A percentile compares a stretch with the other conserved stretches of the same genome.
phyloP scores from a whole-genome alignment of 2,888 invertebrate genomes.

The Oscheius sp. region DNA sequence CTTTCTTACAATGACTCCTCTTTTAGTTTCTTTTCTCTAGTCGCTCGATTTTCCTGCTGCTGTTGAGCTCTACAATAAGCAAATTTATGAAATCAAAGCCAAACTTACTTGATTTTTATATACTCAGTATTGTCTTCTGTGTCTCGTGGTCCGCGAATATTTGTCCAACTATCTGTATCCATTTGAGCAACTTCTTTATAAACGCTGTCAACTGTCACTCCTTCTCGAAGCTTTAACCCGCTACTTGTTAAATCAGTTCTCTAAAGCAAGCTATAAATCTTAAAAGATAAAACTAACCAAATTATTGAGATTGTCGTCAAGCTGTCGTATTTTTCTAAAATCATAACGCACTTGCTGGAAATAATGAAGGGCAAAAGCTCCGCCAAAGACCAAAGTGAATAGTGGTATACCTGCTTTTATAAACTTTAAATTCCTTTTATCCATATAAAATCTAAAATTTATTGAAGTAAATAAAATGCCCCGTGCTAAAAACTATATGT shows the following conservation, averaged over 20 bases:
- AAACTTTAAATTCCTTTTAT: constrained; percentile 48
- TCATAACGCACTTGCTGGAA: constrained; percentile 67
- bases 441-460: constrained; percentile 26
- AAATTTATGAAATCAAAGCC: no score
- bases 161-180: constrained; percentile 67
- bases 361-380: constrained; percentile 64
- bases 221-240: constrained; percentile 55
- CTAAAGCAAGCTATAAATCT: constrained; percentile 32
- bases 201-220: constrained; percentile 59
- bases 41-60: constrained; percentile 1
- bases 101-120: constrained; percentile 45
- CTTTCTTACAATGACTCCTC: not conserved
- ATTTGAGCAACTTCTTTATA: constrained; percentile 60
- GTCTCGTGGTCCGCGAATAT: constrained; percentile 68
- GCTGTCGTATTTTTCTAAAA: constrained; percentile 55
- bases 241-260: constrained; percentile 46
- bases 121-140: constrained; percentile 62
- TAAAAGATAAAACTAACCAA: constrained; percentile 25
- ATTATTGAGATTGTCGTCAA: constrained; percentile 53
- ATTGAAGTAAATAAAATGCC: not conserved
- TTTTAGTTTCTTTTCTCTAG: constrained; percentile 10
- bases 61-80: constrained; percentile 12
- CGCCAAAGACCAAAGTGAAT: constrained; percentile 62
- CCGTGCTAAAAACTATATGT: not conserved
- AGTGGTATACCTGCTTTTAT: constrained; percentile 60